Evolutionary conservation across 2,797 vertebrate genomes (phyloP), one percentile per base, ranked within the genome.

Genomic region (Enteromius paludinosus): DNA sequence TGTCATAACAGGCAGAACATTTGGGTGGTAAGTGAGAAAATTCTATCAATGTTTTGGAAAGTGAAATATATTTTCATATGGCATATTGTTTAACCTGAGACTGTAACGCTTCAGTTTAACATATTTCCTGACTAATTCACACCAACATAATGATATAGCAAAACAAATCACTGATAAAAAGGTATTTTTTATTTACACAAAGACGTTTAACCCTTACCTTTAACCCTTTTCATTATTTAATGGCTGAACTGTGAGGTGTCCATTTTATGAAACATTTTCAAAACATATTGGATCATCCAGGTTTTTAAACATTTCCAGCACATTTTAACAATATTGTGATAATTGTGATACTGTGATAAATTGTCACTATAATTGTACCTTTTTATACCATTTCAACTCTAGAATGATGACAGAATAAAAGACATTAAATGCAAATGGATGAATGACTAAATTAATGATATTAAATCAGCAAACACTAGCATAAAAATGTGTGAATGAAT

Each of bases 1-100:
- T 81, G 68, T 25, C 28, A 45, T 81, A 74, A 84, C 18, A 59
- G n/a, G 76, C 41, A 66, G 35, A 47, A 66, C 15, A 66, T 47
- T 61, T 33, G 56, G 49, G 25, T 20, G 6, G n/a, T 75, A 25
- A 43, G 20, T 28, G 2, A 62, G 64, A 56, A 71, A 71, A 80
- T 33, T 45, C 6, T 11, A 52, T 43, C 25, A 72, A 10, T 38
- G 30, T 3, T 45, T 33, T 71, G 1, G 38, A 69, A 45, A 79
- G 66, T 30, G 5, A 79, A 79, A 69, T 5, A 56, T 56, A 8
- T 30, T 33, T 80, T 61, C 18, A 59, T 61, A 47, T 9, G 1
- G 3, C 17, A n/a, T 59, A 17, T 15, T 78, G 45, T 41, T 56
- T 38, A 4, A 74, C 0, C 8, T 3, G 28, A 78, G 75, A 65